A percentile compares a stretch with the other conserved stretches of the same genome.
Evolutionary conservation across 2,888 invertebrate species (phyloP).

Genomic region (Drosophila incognita): DNA sequence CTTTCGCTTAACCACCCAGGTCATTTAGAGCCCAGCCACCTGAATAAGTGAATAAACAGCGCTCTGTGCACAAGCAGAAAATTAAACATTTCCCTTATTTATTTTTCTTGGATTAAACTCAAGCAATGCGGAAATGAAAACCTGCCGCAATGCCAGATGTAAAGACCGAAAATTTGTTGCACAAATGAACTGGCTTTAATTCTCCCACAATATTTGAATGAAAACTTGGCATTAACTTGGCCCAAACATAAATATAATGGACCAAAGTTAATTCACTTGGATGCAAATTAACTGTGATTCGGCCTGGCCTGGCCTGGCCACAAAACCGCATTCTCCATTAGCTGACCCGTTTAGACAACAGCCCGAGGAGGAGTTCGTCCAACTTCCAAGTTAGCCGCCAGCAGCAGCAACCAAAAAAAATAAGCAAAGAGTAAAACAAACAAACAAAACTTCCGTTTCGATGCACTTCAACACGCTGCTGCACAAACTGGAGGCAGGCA

Average conservation of each 20-base stretch:
- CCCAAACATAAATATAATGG: not conserved
- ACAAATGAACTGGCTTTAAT: not conserved
- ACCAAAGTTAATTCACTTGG: not conserved
- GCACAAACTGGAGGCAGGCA: constrained; percentile 15
- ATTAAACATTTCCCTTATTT: constrained; percentile 50
- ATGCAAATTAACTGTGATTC: constrained; percentile 28
- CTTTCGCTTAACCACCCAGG: constrained; percentile 1
- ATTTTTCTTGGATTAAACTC: constrained; percentile 9
- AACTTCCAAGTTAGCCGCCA: constrained; percentile 23
- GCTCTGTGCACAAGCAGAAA: constrained; percentile 36
- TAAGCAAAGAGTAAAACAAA: constrained; percentile 33
- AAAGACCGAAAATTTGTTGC: not conserved
- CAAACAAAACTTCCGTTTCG: constrained; percentile 70
- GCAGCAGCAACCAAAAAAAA: constrained; percentile 21
- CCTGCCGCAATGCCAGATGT: constrained; percentile 19
- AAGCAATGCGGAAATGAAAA: constrained; percentile 26
- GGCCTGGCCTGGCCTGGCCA: constrained; percentile 6
- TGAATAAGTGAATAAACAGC: constrained; percentile 14
- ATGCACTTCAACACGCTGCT: constrained; percentile 67
- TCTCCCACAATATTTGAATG: not conserved
- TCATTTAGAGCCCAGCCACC: constrained; percentile 14
- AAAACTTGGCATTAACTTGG: not conserved
- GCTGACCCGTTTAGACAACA: constrained; percentile 31
- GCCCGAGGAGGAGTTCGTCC: constrained; percentile 12
- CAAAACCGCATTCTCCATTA: constrained; percentile 39